phyloP scores from a whole-genome alignment of 2,113 vertebrate species.

The Myodes glareolus region DNA sequence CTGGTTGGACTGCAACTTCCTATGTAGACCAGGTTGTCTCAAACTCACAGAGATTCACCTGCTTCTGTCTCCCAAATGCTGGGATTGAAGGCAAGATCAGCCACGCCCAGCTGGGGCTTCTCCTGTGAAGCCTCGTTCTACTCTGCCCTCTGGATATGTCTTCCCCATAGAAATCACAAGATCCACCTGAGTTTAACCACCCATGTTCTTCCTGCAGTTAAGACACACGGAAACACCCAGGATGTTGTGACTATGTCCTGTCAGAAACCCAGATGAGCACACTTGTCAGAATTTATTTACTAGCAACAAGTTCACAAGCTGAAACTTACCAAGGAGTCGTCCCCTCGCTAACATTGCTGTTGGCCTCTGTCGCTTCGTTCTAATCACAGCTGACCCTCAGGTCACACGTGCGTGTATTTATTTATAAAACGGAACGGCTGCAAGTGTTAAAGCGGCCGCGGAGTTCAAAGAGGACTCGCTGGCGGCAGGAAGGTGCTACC shows the following conservation, averaged over 20 bases:
- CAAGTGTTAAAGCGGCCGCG: background rate
- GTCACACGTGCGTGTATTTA: background rate
- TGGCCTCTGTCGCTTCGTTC: background rate
- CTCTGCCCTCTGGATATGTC: background rate
- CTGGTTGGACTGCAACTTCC: background rate
- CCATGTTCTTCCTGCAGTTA: background rate
- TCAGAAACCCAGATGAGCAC: background rate
- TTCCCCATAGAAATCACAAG: background rate
- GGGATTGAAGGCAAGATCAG: background rate
- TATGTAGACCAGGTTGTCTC: background rate
- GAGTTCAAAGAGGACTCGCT: background rate
- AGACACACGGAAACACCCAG: background rate
- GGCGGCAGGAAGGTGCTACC: background rate
- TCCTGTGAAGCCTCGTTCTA: background rate
- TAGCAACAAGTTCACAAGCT: background rate
- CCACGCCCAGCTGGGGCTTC: background rate
- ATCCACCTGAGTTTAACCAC: background rate
- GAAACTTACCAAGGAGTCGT: background rate
- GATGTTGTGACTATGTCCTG: background rate
- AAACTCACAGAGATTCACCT: background rate
- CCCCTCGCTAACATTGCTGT: background rate
- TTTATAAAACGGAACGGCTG: background rate
- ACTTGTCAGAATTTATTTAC: background rate
- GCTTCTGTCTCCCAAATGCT: background rate
- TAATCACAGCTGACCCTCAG: background rate